Evolutionary conservation across 2,797 vertebrate genomes (phyloP), one percentile per base, ranked within the genome.

Genomic region (Erithacus rubecula): DNA sequence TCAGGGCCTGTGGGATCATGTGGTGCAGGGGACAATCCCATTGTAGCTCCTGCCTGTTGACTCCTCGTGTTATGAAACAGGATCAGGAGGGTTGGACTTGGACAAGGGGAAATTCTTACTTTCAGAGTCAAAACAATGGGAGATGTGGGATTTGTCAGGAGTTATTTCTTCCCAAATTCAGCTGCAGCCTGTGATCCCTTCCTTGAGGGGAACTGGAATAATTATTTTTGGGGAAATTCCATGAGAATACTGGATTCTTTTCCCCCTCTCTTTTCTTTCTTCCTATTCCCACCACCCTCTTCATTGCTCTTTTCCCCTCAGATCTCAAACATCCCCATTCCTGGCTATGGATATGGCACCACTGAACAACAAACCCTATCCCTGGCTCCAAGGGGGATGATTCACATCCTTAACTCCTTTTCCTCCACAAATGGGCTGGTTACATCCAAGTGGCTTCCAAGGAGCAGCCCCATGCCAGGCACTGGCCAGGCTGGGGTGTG

Each of bases 161-260:
- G 37, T 41, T 36, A 1, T 75, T 92, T 77, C 36, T 91, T 44
- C 43, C 34, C 34, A 77, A 14, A 29, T 1, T 11, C 0, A 0
- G 2, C 4, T 49, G 47, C n/a, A n/a, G 20, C 7, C 36, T 26
- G 30, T 17, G 26, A 5, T 3, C 1, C 7, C 11, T 2, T 52
- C 51, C 52, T 53, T 14, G 11, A 7, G 0, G 1, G 34, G 6
- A 21, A 30, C 21, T 22, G 34, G 27, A 46, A 70, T 30, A 60
- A 83, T 5, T 64, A 29, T 53, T 84, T 59, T 4, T 10, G 9
- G 12, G 12, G 46, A 5, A 67, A 74, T 55, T 23, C 43, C 23
- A 37, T 37, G 26, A 59, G 5, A 5, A 4, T 9, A 5, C 10
- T 19, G 13, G 7, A 2, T 15, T 47, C 55, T 21, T 36, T 53